Conservation (phyloP, 2,888 invertebrate genomes). For the Drosophila sordidula region DNA sequence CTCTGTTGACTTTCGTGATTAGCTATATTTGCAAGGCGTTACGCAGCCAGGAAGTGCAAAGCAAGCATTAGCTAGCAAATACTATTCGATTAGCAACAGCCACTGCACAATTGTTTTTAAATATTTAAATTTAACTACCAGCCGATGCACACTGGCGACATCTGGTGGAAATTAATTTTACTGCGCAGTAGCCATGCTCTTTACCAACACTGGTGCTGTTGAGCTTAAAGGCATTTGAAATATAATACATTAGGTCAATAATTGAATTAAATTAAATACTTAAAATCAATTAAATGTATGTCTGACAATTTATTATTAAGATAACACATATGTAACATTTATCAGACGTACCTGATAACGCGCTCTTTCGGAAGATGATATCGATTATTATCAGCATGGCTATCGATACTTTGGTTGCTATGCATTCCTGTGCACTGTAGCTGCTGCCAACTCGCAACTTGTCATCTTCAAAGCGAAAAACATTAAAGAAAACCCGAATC, state of each 20-base stretch:
- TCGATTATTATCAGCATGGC: constrained; percentile 5
- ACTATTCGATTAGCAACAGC: constrained; percentile 19
- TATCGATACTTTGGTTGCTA: constrained; percentile 24
- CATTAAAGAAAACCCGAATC: constrained; percentile 66
- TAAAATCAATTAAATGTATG: background rate
- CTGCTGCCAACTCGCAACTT: constrained; percentile 49
- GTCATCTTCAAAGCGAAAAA: constrained; percentile 61
- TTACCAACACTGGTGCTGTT: constrained; percentile 13
- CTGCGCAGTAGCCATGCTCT: background rate
- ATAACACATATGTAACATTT: background rate
- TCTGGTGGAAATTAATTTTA: constrained; percentile 1
- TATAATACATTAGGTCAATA: too few relatives aligned
- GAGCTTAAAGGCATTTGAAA: too few relatives aligned
- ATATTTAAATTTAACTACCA: constrained; percentile 17
- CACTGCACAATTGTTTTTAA: constrained; percentile 1
- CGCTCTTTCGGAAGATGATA: background rate
- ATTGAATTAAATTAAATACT: too few relatives aligned
- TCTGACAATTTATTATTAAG: background rate
- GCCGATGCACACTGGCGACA: constrained; percentile 16
- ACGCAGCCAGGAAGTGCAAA: constrained; percentile 53
- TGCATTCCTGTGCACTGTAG: constrained; percentile 36
- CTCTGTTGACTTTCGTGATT: constrained; percentile 33
- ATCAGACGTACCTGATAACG: background rate
- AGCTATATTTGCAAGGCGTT: constrained; percentile 33
- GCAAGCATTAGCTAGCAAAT: constrained; percentile 51